phyloP scores from a whole-genome alignment of 2,888 invertebrate species.

The Keiferia lycopersicella region DNA sequence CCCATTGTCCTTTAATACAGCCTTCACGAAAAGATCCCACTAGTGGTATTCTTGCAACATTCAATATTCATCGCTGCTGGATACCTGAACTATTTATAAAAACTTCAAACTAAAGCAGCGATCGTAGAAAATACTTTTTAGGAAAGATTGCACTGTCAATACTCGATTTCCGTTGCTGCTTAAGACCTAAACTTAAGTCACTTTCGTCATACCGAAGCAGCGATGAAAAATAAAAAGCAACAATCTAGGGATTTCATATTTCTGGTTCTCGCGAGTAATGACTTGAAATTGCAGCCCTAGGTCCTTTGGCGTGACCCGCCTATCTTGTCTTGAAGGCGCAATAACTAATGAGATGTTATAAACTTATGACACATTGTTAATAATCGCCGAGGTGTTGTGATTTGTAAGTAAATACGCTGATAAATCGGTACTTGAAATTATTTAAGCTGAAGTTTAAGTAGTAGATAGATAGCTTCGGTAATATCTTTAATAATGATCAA shows the following conservation, averaged over 20 bases:
- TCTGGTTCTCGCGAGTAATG: constrained; percentile 26
- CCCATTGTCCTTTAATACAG: constrained; percentile 27
- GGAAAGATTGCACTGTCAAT: no score
- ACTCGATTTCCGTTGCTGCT: no score
- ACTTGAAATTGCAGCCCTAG: constrained; percentile 28
- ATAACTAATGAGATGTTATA: background rate
- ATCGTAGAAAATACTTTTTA: no score
- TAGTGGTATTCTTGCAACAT: background rate
- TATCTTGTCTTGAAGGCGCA: constrained; percentile 1
- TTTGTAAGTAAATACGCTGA: no score
- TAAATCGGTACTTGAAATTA: no score
- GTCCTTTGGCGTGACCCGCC: constrained; percentile 21
- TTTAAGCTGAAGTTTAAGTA: no score
- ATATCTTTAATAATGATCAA: no score
- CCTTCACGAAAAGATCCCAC: constrained; percentile 23
- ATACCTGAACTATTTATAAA: background rate
- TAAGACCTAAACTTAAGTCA: no score
- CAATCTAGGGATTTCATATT: background rate
- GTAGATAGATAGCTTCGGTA: no score
- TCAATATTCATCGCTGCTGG: background rate
- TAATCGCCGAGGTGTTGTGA: background rate
- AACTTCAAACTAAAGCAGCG: no score
- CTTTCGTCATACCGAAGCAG: no score
- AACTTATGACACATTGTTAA: background rate
- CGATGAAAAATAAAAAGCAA: no score